phyloP scores from a whole-genome alignment of 2,888 invertebrate species.

The Mamestra brassicae region DNA sequence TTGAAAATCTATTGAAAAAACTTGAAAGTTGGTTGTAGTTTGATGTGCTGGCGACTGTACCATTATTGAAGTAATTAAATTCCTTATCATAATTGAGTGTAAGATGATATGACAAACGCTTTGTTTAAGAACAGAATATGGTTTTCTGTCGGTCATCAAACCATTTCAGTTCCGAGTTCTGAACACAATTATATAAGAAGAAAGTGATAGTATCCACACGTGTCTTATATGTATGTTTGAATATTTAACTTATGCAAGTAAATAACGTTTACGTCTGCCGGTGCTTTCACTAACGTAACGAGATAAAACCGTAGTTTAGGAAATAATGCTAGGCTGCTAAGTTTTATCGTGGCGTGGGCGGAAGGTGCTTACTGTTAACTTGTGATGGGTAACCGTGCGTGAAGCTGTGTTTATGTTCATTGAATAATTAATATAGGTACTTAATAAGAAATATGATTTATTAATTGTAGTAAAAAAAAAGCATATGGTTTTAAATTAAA shows the following conservation, averaged over 20 bases:
- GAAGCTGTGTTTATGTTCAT: slow-evolving; percentile 16
- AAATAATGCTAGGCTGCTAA: slow-evolving; percentile 35
- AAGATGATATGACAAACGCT: background rate
- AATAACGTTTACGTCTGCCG: slow-evolving; percentile 72
- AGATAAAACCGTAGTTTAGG: slow-evolving; percentile 45
- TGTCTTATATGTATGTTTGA: slow-evolving; percentile 73
- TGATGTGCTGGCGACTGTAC: too few species aligned
- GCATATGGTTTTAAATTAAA: background rate
- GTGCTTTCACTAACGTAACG: slow-evolving; percentile 74
- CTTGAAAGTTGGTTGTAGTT: too few species aligned
- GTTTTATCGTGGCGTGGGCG: slow-evolving; percentile 49
- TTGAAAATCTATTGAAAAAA: too few species aligned
- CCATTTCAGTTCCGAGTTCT: slow-evolving; percentile 49
- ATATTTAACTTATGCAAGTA: slow-evolving; percentile 79
- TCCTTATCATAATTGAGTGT: background rate
- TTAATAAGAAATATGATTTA: background rate
- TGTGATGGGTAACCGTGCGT: slow-evolving; percentile 23
- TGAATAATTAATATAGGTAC: slow-evolving; percentile 17
- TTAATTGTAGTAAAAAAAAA: background rate
- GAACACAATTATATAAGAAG: slow-evolving; percentile 76
- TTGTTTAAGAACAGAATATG: slow-evolving; percentile 17
- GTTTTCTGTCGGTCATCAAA: slow-evolving; percentile 21
- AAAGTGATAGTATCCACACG: slow-evolving; percentile 77
- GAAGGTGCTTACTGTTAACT: slow-evolving; percentile 23
- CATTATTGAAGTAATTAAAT: background rate